Percentiles rank a stretch among this genome's conserved stretches.
Evolutionary conservation across 2,888 invertebrate genomes (phyloP).

Genomic region (Parapristionchus giblindavisi): DNA sequence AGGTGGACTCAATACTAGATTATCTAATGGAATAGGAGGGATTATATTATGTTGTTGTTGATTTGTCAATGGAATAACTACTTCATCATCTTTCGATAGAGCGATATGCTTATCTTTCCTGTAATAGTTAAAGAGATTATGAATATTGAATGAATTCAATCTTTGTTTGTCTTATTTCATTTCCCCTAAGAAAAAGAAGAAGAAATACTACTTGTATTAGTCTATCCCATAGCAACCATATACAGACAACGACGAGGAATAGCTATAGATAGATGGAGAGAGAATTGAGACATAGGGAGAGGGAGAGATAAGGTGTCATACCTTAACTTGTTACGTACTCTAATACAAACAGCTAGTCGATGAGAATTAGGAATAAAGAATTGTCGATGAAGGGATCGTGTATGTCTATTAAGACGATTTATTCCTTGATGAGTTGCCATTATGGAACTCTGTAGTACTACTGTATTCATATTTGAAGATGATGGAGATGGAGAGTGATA

Average conservation of each 20-base stretch:
- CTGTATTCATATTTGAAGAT: slow-evolving; percentile 34
- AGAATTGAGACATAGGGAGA: background rate
- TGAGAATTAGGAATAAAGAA: slow-evolving; percentile 35
- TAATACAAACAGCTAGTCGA: slow-evolving; percentile 20
- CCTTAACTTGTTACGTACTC: slow-evolving; percentile 10
- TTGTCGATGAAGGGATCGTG: slow-evolving; percentile 20
- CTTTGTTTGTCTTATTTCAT: background rate
- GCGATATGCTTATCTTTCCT: slow-evolving; percentile 21
- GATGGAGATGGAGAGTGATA: background rate
- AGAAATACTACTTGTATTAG: background rate
- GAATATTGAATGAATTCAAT: background rate
- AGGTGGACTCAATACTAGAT: background rate
- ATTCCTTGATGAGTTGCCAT: slow-evolving; percentile 64
- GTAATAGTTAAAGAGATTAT: background rate
- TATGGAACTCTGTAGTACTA: slow-evolving; percentile 42
- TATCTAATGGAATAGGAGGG: slow-evolving; percentile 14
- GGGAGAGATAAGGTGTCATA: background rate
- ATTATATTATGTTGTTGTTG: background rate
- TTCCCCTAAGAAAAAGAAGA: background rate
- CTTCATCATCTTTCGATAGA: slow-evolving; percentile 9
- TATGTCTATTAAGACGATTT: slow-evolving; percentile 61
- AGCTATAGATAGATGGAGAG: background rate
- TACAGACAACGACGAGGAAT: background rate
- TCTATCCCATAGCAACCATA: background rate
- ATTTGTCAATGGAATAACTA: background rate